Percentiles rank a stretch among this genome's conserved stretches.
Evolutionary conservation across 1,140 invertebrate genomes (phyloP).

Genomic region (Drosophila funebris): DNA sequence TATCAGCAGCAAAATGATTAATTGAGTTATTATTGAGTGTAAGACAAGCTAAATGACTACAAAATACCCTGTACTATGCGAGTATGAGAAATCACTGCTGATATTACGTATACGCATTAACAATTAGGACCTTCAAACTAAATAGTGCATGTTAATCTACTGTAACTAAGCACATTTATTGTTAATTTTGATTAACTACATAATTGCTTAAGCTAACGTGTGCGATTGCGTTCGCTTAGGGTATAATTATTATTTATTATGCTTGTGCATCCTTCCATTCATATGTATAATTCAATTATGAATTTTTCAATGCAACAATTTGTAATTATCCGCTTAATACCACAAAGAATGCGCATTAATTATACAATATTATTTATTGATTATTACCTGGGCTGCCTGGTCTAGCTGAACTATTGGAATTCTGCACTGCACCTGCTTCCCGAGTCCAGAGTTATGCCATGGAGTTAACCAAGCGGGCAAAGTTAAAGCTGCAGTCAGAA

Average conservation of each 20-base stretch:
- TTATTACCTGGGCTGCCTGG: slow-evolving; percentile 29
- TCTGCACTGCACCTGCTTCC: not conserved
- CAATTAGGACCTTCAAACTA: not conserved
- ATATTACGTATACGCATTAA: too few relatives aligned
- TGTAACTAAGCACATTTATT: not conserved
- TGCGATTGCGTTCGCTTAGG: not conserved
- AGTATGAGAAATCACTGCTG: too few relatives aligned
- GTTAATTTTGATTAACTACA: not conserved
- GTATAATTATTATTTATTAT: slow-evolving; percentile 6
- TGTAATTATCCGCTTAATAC: slow-evolving; percentile 46
- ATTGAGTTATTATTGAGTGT: not conserved
- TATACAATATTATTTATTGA: slow-evolving; percentile 57
- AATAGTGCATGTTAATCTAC: not conserved
- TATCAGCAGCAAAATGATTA: not conserved
- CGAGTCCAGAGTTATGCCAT: not conserved
- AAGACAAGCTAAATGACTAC: not conserved
- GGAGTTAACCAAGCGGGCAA: slow-evolving; percentile 5
- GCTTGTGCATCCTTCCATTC: not conserved
- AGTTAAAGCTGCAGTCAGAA: slow-evolving; percentile 21
- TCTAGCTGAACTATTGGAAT: not conserved
- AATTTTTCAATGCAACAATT: slow-evolving; percentile 47
- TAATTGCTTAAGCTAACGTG: not conserved
- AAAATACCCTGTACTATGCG: not conserved
- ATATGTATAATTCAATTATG: slow-evolving; percentile 25
- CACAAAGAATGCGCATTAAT: slow-evolving; percentile 39